Percentiles rank a stretch among this genome's conserved stretches.
Evolutionary conservation across 2,113 vertebrate genomes (phyloP).

Genomic region (Triplophysa rosa): DNA sequence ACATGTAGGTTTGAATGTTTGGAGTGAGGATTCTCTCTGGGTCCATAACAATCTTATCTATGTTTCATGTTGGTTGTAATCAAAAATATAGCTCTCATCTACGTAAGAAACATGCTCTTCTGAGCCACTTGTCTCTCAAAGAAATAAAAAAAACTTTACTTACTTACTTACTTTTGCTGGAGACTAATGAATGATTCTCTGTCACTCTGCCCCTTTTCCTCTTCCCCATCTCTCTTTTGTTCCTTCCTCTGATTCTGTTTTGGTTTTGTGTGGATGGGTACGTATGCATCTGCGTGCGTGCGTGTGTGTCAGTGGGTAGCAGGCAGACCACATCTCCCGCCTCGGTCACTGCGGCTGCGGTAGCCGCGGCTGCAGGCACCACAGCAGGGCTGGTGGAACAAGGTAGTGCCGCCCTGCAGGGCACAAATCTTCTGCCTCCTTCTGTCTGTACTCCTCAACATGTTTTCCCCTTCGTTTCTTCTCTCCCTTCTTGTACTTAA

Average conservation of each 20-base stretch:
- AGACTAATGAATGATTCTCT: slow-evolving; percentile 57
- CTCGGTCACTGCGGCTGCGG: slow-evolving; percentile 82
- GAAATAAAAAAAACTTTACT: too few species aligned
- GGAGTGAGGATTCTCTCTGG: not conserved
- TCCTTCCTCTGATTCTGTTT: slow-evolving; percentile 55
- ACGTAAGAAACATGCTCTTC: slow-evolving; percentile 34
- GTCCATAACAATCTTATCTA: not conserved
- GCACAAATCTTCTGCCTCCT: slow-evolving; percentile 59
- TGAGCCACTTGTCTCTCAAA: slow-evolving; percentile 31
- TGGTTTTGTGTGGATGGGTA: slow-evolving; percentile 56
- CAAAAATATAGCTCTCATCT: not conserved
- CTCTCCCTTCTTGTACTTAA: not conserved
- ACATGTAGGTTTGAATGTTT: not conserved
- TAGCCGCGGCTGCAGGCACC: slow-evolving; percentile 79
- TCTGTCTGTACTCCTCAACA: slow-evolving; percentile 28
- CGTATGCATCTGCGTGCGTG: slow-evolving; percentile 40
- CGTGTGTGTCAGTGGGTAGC: slow-evolving; percentile 85
- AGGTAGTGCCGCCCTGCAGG: slow-evolving; percentile 84
- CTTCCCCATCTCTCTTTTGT: slow-evolving; percentile 30
- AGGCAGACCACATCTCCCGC: slow-evolving; percentile 93
- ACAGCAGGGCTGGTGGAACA: slow-evolving; percentile 94
- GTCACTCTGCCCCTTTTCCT: slow-evolving; percentile 29
- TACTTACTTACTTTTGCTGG: too few species aligned
- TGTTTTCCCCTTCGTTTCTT: not conserved
- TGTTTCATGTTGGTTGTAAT: slow-evolving; percentile 15